Base-by-base conservation (phyloP, 2,797 vertebrate genomes). In the Chrysocyon brachyurus region DNA sequence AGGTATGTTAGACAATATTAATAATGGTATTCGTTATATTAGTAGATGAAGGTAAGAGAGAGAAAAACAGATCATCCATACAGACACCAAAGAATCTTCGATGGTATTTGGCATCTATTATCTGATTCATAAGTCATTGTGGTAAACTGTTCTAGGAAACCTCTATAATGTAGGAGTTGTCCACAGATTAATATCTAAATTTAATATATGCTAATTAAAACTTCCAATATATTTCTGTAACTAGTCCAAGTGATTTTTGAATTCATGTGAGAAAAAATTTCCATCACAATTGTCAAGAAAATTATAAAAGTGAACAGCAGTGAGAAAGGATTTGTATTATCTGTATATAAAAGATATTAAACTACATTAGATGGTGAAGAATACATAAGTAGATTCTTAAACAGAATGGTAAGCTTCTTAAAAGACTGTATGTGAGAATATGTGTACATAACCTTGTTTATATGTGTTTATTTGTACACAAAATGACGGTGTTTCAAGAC, bases 301-400 rank as follows among this genome's bases (percentile, higher is more conserved):
- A 86, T 92, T 73, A 33, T 87, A 87, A 78, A 92, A 46, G 4
- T 57, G 15, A 92, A 83, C 57, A 92, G 26, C 15, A 85, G 73
- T 40, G 11, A 86, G 5, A 6, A 94, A 12, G 3, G 9, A 87
- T 78, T 91, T 70, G 1, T 21, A 63, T 85, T 11, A 46, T 79
- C 28, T 28, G 1, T 12, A 87, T 81, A 52, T 40, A 40, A 88
- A 87, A 2, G n/a, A 59, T 33, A 88, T 77, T 87, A 57, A 86
- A 16, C 17, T 68, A 14, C 59, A 73, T 11, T 90, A 83, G 3
- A 49, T 46, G 66, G 28, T 73, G 6, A 92, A 94, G n/a, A 46
- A 70, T 77, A 77, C 9, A 61, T 64, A 85, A 21, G 12, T 6
- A 66, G 2, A 36, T 79, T 79, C 91, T 81, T 46, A 78, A 77